These are phyloP conservation scores for Agapornis canus DNA, from an alignment of 2,797 vertebrate genomes.

Conservation along the genomic window DNA sequence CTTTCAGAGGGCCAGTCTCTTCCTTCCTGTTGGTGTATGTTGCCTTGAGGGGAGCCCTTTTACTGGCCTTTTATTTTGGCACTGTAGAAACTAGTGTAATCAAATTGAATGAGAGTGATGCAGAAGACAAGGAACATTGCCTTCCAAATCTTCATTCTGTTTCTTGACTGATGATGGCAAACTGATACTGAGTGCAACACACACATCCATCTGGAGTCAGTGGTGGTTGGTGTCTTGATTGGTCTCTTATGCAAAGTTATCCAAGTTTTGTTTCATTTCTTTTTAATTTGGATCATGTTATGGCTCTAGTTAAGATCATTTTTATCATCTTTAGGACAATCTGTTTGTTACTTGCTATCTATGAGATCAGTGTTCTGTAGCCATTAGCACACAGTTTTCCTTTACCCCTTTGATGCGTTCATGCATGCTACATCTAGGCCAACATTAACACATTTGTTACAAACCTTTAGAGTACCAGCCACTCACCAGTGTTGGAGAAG, in stretches of 20 bases:
- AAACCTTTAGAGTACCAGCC: not conserved
- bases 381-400: not conserved
- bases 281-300: not conserved
- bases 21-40: not conserved
- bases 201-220: not conserved
- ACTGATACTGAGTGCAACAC: not conserved
- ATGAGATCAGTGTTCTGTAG: not conserved
- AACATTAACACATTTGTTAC: not conserved
- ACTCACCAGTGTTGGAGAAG: not conserved
- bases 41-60: not conserved
- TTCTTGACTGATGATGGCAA: not conserved
- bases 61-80: not conserved
- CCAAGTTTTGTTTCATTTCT: not conserved
- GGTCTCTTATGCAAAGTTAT: not conserved
- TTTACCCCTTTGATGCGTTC: not conserved
- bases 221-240: not conserved
- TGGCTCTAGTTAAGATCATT: not conserved
- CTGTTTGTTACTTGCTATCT: not conserved
- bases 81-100: not conserved
- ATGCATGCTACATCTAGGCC: accelerated
- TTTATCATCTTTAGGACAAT: not conserved
- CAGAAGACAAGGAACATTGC: accelerated
- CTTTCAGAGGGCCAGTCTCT: not conserved
- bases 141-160: not conserved
- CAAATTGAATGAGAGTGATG: not conserved